A percentile compares a stretch with the other conserved stretches of the same genome.
Evolutionary conservation across 2,888 invertebrate genomes (phyloP).

Genomic region (Apotomis capreana): DNA sequence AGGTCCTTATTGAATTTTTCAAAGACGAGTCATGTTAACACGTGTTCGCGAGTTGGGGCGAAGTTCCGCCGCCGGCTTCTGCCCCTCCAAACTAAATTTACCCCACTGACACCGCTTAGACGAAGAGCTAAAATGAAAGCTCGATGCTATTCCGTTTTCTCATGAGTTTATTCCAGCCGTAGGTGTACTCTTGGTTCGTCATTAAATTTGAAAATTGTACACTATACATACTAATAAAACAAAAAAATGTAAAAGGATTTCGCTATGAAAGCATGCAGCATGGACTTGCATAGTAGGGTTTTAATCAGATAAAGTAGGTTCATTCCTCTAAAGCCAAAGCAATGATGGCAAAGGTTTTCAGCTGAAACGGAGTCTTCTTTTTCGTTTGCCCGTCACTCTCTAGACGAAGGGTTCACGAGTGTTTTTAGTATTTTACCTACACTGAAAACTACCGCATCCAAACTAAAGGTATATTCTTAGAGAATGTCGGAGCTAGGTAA

Average conservation of each 20-base stretch:
- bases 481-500: conserved; percentile 26
- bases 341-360: conserved; percentile 28
- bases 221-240: neutral
- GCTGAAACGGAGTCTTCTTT: conserved; percentile 24
- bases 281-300: conserved; percentile 22
- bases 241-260: conserved; percentile 2
- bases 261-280: conserved; percentile 12
- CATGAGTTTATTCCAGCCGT: conserved; percentile 44
- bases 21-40: conserved; percentile 79
- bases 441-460: conserved; percentile 29
- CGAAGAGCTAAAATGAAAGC: conserved; percentile 53
- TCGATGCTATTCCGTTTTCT: conserved; percentile 63
- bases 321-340: conserved; percentile 10
- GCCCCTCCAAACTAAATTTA: conserved; percentile 77
- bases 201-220: neutral
- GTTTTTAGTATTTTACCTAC: conserved; percentile 11
- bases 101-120: conserved; percentile 68
- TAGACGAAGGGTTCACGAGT: neutral
- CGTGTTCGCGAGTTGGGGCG: conserved; percentile 71
- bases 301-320: conserved; percentile 40
- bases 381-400: conserved; percentile 20
- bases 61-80: conserved; percentile 65
- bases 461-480: conserved; percentile 5
- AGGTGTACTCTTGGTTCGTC: neutral
- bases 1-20: conserved; percentile 80